Evolutionary conservation across 2,113 vertebrate species (phyloP).

Genomic region (Erythrocercus mccallii): DNA sequence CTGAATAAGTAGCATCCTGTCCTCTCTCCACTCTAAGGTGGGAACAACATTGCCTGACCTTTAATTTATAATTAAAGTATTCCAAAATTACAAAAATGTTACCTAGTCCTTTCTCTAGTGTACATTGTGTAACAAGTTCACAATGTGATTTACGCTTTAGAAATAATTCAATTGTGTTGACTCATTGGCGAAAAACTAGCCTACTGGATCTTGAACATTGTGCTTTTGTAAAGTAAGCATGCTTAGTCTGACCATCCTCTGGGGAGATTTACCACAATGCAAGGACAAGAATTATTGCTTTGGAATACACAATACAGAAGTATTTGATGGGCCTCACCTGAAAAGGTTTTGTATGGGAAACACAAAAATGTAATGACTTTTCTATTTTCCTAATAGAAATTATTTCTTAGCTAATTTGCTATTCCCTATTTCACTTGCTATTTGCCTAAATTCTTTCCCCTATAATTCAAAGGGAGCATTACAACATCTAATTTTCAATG

Average conservation of each 20-base stretch:
- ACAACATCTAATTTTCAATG: constrained; percentile 5
- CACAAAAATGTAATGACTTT: not conserved
- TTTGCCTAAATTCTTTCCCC: not conserved
- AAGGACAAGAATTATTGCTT: not conserved
- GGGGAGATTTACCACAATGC: not conserved
- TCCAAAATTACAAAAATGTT: not conserved
- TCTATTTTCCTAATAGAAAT: not conserved
- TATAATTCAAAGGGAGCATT: constrained; percentile 2
- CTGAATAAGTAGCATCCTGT: not conserved
- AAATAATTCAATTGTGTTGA: not conserved
- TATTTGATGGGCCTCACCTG: not conserved
- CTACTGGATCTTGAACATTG: not conserved
- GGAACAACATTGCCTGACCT: not conserved
- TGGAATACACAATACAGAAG: not conserved
- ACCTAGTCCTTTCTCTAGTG: not conserved
- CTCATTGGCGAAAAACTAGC: not conserved
- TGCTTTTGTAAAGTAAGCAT: not conserved
- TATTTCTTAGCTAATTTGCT: not conserved
- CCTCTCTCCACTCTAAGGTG: not conserved
- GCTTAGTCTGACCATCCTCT: not conserved
- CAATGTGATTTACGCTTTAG: not conserved
- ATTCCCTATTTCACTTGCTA: not conserved
- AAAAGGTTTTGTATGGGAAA: not conserved
- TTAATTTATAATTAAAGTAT: not conserved
- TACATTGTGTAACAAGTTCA: not conserved